These are phyloP conservation scores for Perca flavescens DNA, from an alignment of 2,113 vertebrate genomes.

Conservation along the genomic window DNA sequence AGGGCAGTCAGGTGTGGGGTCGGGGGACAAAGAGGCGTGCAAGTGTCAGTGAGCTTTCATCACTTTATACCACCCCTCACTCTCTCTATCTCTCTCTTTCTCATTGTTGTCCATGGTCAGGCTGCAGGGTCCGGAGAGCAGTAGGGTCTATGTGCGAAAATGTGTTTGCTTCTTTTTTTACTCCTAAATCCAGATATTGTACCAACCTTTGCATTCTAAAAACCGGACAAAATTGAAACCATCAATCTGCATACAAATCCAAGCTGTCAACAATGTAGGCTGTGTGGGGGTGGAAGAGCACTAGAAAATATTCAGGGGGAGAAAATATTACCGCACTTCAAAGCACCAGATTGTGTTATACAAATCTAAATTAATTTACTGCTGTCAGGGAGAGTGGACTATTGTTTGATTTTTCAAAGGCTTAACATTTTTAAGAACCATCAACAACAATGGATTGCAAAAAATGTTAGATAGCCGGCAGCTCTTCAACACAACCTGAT, in stretches of 20 bases:
- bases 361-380: constrained; percentile 38
- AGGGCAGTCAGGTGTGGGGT: too few relatives aligned
- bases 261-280: constrained; percentile 33
- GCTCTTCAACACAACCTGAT: background rate
- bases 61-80: background rate
- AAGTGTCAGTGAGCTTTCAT: constrained; percentile 40
- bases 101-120: constrained; percentile 20
- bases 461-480: background rate
- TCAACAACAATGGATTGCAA: background rate
- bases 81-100: background rate
- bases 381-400: constrained; percentile 28
- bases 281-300: constrained; percentile 29
- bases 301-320: constrained; percentile 40
- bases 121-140: constrained; percentile 25
- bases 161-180: background rate
- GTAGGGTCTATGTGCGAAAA: background rate
- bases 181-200: constrained; percentile 14
- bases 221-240: background rate
- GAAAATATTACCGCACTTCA: constrained; percentile 36
- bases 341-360: constrained; percentile 41
- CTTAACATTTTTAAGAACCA: constrained; percentile 19
- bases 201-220: constrained; percentile 4
- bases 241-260: constrained; percentile 13
- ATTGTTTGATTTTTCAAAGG: constrained; percentile 22
- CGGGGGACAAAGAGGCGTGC: constrained; percentile 5